These are phyloP conservation scores for Condylura cristata DNA, from an alignment of 2,113 vertebrate species.

Conservation along the genomic window DNA sequence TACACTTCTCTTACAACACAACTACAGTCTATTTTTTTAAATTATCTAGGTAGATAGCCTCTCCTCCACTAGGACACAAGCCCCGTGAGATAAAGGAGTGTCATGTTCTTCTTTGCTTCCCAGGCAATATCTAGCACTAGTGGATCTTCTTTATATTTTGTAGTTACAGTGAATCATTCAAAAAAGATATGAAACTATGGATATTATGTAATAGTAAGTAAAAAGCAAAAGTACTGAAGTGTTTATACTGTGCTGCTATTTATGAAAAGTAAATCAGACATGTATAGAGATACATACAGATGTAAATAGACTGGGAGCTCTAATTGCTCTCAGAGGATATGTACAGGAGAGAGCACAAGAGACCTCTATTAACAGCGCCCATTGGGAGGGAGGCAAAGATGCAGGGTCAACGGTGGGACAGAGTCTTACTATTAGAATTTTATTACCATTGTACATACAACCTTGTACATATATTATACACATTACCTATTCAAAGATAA, in stretches of 20 bases:
- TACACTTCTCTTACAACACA: not conserved
- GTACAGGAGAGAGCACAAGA: not conserved
- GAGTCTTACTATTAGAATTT: conserved; percentile 48
- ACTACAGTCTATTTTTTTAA: not conserved
- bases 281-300: not conserved
- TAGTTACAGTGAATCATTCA: not conserved
- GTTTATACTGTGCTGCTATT: not conserved
- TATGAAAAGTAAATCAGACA: conserved; percentile 38
- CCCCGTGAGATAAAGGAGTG: not conserved
- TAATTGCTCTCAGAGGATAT: not conserved
- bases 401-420: not conserved
- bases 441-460: conserved; percentile 50
- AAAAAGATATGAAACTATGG: not conserved
- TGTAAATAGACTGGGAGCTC: not conserved
- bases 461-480: conserved; percentile 55
- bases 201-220: not conserved
- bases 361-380: not conserved
- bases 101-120: not conserved
- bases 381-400: not conserved
- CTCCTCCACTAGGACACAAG: not conserved
- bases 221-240: not conserved
- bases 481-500: conserved; percentile 64
- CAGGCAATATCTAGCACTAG: not conserved
- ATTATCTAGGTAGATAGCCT: not conserved
- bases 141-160: not conserved